phyloP scores from a whole-genome alignment of 2,797 vertebrate species.

The Dromococcyx pavoninus region DNA sequence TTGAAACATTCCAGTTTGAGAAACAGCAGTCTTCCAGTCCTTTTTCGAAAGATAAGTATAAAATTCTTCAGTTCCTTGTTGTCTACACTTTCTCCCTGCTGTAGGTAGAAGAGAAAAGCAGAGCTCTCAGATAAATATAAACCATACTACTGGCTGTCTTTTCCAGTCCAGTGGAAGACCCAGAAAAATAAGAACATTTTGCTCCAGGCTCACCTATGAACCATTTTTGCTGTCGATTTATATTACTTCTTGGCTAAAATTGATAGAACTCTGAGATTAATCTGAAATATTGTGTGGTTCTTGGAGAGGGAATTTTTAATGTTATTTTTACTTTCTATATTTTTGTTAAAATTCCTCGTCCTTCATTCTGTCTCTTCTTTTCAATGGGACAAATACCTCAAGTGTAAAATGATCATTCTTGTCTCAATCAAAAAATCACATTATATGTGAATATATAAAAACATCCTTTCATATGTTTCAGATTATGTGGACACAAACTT shows the following conservation, averaged over 20 bases:
- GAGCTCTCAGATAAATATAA: not conserved
- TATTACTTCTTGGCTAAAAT: not conserved
- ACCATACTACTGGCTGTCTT: not conserved
- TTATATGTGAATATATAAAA: not conserved
- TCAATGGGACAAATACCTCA: not conserved
- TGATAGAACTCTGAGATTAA: not conserved
- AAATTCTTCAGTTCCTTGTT: not conserved
- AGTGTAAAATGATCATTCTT: not conserved
- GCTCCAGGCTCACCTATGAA: not conserved
- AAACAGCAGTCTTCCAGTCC: not conserved
- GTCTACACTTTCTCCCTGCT: not conserved
- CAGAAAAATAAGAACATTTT: not conserved
- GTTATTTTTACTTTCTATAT: not conserved
- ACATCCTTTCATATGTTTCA: not conserved
- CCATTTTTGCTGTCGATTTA: not conserved
- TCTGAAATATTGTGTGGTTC: not conserved
- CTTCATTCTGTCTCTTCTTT: not conserved
- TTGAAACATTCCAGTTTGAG: not conserved
- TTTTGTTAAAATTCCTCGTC: not conserved
- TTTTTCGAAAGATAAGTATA: not conserved
- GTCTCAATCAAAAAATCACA: not conserved
- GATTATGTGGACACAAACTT: not conserved
- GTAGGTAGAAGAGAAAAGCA: not conserved
- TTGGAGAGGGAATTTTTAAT: not conserved
- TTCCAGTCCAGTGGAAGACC: not conserved